Evolutionary conservation across 2,888 invertebrate species (phyloP), one percentile per base, ranked within the genome.

Genomic region (Idaea straminata): DNA sequence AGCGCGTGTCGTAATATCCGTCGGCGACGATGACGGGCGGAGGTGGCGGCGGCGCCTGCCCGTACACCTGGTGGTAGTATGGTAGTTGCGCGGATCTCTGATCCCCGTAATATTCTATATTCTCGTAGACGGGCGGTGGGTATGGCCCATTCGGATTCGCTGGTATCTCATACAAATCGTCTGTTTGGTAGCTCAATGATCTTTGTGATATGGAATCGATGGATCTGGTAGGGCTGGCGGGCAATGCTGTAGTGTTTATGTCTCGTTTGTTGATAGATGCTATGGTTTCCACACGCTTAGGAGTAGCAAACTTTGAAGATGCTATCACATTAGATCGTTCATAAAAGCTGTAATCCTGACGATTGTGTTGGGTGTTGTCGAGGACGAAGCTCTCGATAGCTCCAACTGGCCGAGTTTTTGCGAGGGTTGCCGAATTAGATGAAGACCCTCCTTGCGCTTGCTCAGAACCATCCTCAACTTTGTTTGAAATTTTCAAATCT

Each of bases 251-350:
- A 63, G 86, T 85, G 77, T 87, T 89, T 77, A 87, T 86, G 77
- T 89, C 88, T 63, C 89, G 86, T 82, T 90, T 89, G 78, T 85
- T 88, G 74, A 85, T 83, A 74, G 93, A 88, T 66, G 93, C 93
- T 70, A 95, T 93, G 63, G 94, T 94, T 80, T 96, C 96, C 7
- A 96, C 94, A 72, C 95, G 94, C 82, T 96, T 96, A 63, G 96
- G 96, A 57, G 96, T 96, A 60, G 96, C 96, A 82, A 95, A 97
- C 83, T 96, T 96, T 10, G 96, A 96, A 62, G 96, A 95, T 25
- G 96, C 95, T 76, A 96, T 96, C 66, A 96, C 95, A 79, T 95
- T 96, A 67, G 95, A 95, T 65, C 96, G 93, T 80, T 96, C 96
- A 72, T 93, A 93, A 77, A 92, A 91, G 77, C 91, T 92, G 72